Conservation (phyloP, 2,888 invertebrate genomes). For the Watsonalla cultraria region DNA sequence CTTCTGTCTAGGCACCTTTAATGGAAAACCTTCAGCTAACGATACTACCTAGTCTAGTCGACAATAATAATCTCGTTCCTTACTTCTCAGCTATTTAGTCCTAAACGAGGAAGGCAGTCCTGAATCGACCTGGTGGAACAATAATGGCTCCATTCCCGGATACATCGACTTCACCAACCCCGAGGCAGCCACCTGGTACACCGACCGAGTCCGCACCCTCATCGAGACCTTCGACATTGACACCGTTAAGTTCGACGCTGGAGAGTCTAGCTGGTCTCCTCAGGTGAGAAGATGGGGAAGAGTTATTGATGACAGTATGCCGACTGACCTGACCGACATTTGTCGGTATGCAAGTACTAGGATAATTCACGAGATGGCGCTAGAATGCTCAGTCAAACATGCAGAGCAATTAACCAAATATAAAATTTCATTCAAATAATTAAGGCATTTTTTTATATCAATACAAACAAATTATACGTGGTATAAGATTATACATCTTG, state of each 20-base stretch:
- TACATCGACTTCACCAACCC: slow-evolving; percentile 87
- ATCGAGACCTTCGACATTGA: slow-evolving; percentile 82
- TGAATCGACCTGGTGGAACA: slow-evolving; percentile 75
- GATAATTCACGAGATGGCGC: no score
- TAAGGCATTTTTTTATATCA: no score
- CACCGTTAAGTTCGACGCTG: slow-evolving; percentile 90
- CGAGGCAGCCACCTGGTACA: slow-evolving; percentile 81
- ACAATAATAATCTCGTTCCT: neutral
- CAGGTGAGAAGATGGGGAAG: slow-evolving; percentile 49
- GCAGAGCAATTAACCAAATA: no score
- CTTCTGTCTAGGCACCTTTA: no score
- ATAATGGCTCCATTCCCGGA: slow-evolving; percentile 73
- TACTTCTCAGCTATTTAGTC: slow-evolving; percentile 63
- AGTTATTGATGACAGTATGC: neutral
- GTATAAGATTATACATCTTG: no score
- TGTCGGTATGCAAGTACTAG: no score
- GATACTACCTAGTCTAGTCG: neutral
- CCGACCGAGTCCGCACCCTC: slow-evolving; percentile 69
- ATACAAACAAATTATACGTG: no score
- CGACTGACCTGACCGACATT: no score
- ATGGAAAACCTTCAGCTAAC: no score
- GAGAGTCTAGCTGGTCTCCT: slow-evolving; percentile 85
- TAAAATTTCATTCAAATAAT: no score
- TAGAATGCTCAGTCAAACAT: no score
- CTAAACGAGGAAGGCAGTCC: slow-evolving; percentile 70